Percentiles rank a stretch among this genome's conserved stretches.
phyloP scores from a whole-genome alignment of 1,140 invertebrate species.

The Drosophila tsacasi region DNA sequence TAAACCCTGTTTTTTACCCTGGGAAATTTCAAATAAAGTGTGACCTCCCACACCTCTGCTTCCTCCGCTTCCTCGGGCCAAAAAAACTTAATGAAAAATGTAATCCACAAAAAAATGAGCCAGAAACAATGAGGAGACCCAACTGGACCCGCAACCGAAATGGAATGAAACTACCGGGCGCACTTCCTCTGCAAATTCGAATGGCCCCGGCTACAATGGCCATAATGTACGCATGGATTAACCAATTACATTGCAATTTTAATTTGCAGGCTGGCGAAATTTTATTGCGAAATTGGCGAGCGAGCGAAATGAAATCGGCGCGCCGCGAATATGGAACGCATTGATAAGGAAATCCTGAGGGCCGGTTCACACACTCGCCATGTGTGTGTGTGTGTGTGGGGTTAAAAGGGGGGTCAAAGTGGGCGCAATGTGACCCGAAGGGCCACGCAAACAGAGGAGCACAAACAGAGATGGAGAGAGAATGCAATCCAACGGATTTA shows the following conservation, averaged over 20 bases:
- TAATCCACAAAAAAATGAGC: slow-evolving; percentile 47
- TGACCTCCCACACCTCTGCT: slow-evolving; percentile 4
- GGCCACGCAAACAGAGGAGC: slow-evolving; percentile 25
- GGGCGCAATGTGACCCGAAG: slow-evolving; percentile 20
- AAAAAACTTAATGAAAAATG: slow-evolving; percentile 49
- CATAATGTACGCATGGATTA: slow-evolving; percentile 84
- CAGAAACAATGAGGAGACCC: slow-evolving; percentile 30
- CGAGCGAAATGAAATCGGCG: slow-evolving; percentile 73
- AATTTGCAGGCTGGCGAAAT: slow-evolving; percentile 83
- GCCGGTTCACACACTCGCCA: not conserved
- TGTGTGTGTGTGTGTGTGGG: slow-evolving; percentile 2
- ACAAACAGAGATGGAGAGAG: slow-evolving; percentile 20
- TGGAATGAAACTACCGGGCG: slow-evolving; percentile 50
- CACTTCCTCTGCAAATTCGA: slow-evolving; percentile 63
- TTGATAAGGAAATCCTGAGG: slow-evolving; percentile 81
- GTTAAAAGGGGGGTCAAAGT: slow-evolving; percentile 13
- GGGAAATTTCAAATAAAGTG: slow-evolving; percentile 9
- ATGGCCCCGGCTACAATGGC: slow-evolving; percentile 55
- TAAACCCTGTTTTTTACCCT: not conserved
- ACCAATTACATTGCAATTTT: slow-evolving; percentile 85
- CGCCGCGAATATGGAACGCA: slow-evolving; percentile 76
- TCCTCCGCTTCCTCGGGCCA: not conserved
- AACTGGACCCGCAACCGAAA: slow-evolving; percentile 11
- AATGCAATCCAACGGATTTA: slow-evolving; percentile 84
- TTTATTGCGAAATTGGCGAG: slow-evolving; percentile 83